Conservation (phyloP, 1,140 invertebrate genomes). For the Rhysida immarginata region DNA sequence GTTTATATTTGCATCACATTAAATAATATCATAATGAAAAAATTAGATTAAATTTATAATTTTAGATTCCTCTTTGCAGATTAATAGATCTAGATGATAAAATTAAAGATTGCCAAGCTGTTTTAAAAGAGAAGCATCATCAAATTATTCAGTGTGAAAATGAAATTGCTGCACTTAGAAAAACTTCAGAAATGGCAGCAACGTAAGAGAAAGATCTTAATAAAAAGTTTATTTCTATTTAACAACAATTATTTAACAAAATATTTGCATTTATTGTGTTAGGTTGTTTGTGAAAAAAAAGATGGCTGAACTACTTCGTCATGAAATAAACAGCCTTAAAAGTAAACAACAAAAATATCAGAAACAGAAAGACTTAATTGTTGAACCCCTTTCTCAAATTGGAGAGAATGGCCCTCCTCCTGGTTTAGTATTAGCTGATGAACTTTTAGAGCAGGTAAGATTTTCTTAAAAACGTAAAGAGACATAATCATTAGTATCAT, state of each 20-base stretch:
- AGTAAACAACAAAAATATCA: slow-evolving; percentile 65
- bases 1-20: too few relatives aligned
- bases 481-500: too few relatives aligned
- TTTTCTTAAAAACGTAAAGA: too few relatives aligned
- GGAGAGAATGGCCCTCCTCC: slow-evolving; percentile 70
- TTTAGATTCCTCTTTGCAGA: too few relatives aligned
- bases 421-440: too few relatives aligned
- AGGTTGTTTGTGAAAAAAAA: slow-evolving; percentile 20
- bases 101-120: slow-evolving; percentile 40
- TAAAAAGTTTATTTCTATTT: not conserved
- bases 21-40: too few relatives aligned
- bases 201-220: not conserved
- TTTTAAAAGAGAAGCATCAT: slow-evolving; percentile 27
- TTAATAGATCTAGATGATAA: slow-evolving; percentile 54
- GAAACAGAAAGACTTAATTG: slow-evolving; percentile 61
- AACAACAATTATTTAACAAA: not conserved
- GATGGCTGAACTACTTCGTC: slow-evolving; percentile 18
- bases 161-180: slow-evolving; percentile 20
- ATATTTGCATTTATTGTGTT: slow-evolving; percentile 2
- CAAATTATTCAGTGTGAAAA: slow-evolving; percentile 26
- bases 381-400: slow-evolving; percentile 60
- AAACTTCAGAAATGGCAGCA: slow-evolving; percentile 11
- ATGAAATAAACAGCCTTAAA: slow-evolving; percentile 44
- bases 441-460: too few relatives aligned
- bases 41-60: too few relatives aligned